A percentile compares a stretch with the other conserved stretches of the same genome.
Evolutionary conservation across 2,888 invertebrate species (phyloP).

Genomic region (Acrobasis consociella): DNA sequence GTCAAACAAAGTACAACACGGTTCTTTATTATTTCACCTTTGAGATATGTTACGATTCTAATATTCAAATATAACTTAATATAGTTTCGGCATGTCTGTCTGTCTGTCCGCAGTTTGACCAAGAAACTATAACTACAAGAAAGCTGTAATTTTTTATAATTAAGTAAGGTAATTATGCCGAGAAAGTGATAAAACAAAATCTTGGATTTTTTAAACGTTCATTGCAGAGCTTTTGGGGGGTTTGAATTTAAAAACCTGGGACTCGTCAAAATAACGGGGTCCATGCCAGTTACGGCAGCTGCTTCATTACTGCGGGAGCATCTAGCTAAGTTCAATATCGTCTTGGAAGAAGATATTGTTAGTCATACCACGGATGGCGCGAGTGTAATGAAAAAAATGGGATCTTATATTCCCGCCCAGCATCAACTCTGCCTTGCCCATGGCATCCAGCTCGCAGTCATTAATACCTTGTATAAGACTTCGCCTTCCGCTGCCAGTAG

Average conservation of each 20-base stretch:
- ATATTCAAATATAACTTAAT: no score
- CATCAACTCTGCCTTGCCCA: constrained; percentile 9
- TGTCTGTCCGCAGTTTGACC: no score
- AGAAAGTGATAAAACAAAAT: no score
- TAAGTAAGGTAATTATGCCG: no score
- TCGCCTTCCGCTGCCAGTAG: neutral
- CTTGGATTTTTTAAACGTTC: no score
- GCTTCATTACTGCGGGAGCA: constrained; percentile 19
- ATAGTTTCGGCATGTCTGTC: no score
- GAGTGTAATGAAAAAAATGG: constrained; percentile 25
- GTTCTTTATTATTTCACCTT: no score
- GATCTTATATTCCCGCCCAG: neutral
- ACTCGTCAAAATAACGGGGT: constrained; percentile 22
- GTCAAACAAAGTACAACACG: no score
- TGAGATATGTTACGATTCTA: no score
- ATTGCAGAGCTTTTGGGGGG: constrained; percentile 8
- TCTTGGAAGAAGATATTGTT: constrained; percentile 15
- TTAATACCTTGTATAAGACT: constrained; percentile 1
- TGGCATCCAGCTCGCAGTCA: constrained; percentile 14
- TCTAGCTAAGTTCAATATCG: constrained; percentile 7
- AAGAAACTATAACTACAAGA: no score
- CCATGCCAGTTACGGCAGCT: constrained; percentile 22
- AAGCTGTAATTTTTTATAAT: no score
- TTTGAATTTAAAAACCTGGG: constrained; percentile 23
- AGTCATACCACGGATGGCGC: constrained; percentile 23